Percentiles rank a stretch among this genome's conserved stretches.
Evolutionary conservation across 2,113 vertebrate species (phyloP).

Genomic region (Macrotis lagotis): DNA sequence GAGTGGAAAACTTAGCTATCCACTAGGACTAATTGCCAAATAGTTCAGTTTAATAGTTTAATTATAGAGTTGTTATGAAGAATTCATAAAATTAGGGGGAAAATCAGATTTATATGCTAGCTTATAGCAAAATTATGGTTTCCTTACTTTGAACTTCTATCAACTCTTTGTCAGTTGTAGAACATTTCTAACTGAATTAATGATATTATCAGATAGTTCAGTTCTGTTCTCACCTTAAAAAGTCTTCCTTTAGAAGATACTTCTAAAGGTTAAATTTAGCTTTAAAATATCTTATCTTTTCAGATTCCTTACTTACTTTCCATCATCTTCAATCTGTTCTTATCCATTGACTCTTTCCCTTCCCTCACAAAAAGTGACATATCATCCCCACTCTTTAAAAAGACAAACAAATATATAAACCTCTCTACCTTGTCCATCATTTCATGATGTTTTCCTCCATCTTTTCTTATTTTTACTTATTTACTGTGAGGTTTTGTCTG

Average conservation of each 20-base stretch:
- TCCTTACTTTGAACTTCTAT: neutral
- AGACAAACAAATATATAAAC: neutral
- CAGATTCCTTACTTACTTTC: neutral
- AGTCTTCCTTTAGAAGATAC: neutral
- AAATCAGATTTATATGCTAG: neutral
- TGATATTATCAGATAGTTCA: neutral
- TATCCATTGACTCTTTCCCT: neutral
- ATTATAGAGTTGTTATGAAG: neutral
- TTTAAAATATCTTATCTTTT: neutral
- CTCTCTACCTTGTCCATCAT: neutral
- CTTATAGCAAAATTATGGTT: neutral
- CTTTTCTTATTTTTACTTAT: neutral
- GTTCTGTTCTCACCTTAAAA: neutral
- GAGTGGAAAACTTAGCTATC: neutral
- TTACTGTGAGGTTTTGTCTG: neutral
- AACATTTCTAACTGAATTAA: neutral
- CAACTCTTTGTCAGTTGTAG: neutral
- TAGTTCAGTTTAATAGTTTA: neutral
- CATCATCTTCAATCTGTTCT: neutral
- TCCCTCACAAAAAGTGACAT: neutral
- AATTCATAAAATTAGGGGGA: neutral
- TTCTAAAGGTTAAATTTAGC: neutral
- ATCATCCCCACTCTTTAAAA: neutral
- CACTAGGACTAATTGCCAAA: neutral
- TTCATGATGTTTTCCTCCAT: neutral